Conservation (phyloP, 64 coral and sea anemone species). For the Stichodactyla helianthus region DNA sequence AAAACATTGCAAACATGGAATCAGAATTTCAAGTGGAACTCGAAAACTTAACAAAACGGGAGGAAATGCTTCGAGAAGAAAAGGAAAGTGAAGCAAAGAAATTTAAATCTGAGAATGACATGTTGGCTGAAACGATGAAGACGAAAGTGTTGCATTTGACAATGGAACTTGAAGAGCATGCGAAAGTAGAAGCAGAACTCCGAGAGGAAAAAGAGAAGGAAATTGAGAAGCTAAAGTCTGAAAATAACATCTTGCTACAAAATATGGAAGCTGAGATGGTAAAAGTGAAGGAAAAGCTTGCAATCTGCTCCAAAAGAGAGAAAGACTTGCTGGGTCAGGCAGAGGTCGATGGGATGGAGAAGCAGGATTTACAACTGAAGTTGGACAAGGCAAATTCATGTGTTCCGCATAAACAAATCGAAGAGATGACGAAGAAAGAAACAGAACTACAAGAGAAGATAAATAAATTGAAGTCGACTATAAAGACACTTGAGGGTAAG, state of each 20-base stretch:
- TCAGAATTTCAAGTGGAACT: background rate
- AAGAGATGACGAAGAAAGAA: too few species aligned
- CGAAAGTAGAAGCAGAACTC: background rate
- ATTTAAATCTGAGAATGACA: background rate
- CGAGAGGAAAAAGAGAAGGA: background rate
- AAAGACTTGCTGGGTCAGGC: too few species aligned
- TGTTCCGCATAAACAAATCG: too few species aligned
- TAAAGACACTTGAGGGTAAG: background rate
- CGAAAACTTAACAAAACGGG: background rate
- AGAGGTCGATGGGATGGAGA: too few species aligned
- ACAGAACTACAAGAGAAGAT: background rate
- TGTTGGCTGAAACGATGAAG: background rate
- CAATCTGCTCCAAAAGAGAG: too few species aligned
- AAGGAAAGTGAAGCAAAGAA: background rate
- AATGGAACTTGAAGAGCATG: background rate
- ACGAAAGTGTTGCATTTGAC: background rate
- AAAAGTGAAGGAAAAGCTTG: too few species aligned
- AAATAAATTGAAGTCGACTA: background rate
- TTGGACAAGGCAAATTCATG: too few species aligned
- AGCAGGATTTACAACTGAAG: too few species aligned
- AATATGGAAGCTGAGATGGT: too few species aligned
- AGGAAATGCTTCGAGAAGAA: background rate
- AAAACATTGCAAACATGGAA: background rate
- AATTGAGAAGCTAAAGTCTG: background rate
- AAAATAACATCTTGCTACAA: background rate